Evolutionary conservation across 2,888 invertebrate genomes (phyloP), one percentile per base, ranked within the genome.

Genomic region (Ischnus inquisitorius): DNA sequence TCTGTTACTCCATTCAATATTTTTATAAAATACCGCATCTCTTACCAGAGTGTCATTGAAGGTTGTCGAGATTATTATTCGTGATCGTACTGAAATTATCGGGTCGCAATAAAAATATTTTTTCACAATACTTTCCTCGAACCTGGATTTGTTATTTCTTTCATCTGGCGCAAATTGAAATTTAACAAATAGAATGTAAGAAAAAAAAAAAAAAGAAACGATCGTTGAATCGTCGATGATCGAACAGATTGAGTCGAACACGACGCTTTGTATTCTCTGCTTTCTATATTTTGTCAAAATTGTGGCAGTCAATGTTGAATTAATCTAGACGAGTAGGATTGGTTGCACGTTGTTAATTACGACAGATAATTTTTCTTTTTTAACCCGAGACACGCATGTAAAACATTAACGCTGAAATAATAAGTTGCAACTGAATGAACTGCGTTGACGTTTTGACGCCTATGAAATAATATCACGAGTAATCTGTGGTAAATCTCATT

Each of bases 311-410:
- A 54, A 41, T 43, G 51, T 83, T 83, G 25, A 12, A 43, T 62
- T 41, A 60, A 54, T 79, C 54, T 71, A 84, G 83, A 88, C 85
- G 88, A 85, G 88, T 87, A 86, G 88, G 90, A 90, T 90, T 91
- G 90, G 91, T 89, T 87, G 90, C 89, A 89, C 89, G 89, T 90
- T 90, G 90, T 84, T 62, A 82, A 10, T 60, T 43, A 72, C 60
- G 69, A 69, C 51, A 83, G 16, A 76, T 62, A 57, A 82, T 87
- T 86, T 22, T 48, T 41, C 6, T 34, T 64, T 41, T n/a, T 64
- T 28, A 1, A 57, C 57, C 22, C 25, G 25, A 57, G 25, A 3
- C 57, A 25, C 57, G 57, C 67, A 46, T n/a, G 34, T 46, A 46
- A 46, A 1, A 10, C 14, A 28, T 10, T 6, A 57, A 57, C 22